Percentiles rank a stretch among this genome's conserved stretches.
These are phyloP conservation scores for Oryctolagus cuniculus DNA, from an alignment of 2,113 vertebrate species.

Conservation along the genomic window mOryCun1.1 NC_091452.1:24289001-24289500, in stretches of 20 bases:
- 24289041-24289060: background rate
- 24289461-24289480: background rate
- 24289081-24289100: background rate
- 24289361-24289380: background rate
- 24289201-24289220: background rate
- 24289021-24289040: background rate
- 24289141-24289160: background rate
- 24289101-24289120: background rate
- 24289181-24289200: background rate
- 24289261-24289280: constrained; percentile 21
- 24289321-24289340: background rate
- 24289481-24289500: background rate
- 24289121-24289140: background rate
- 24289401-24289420: background rate
- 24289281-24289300: constrained; percentile 78
- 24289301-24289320: constrained; percentile 74
- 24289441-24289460: background rate
- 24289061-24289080: background rate
- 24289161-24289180: constrained; percentile 72
- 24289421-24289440: background rate
- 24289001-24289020: background rate
- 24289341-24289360: background rate
- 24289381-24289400: background rate
- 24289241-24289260: background rate
- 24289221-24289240: background rate